Base-by-base conservation (phyloP, 2,797 vertebrate species). In the Chanos chanos region DNA sequence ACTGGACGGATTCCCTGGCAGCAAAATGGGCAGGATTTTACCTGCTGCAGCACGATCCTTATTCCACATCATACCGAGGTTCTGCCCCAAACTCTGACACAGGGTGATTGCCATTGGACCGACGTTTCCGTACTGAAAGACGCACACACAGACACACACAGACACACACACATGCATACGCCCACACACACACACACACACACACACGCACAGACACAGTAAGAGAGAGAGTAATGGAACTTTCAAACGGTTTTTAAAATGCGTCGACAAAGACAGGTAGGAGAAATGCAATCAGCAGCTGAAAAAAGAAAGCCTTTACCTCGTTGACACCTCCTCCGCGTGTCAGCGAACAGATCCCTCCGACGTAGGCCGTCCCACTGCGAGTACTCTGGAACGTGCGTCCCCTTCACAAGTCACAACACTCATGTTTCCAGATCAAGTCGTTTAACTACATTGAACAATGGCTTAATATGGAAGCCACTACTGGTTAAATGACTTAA, bases 31-130 rank as follows among this genome's bases (percentile, higher is more conserved):
- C 13, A 13, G 24, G 21, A 10, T 56, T 54, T 72, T 33, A 97
- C 96, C 92, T 81, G 95, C 94, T 0, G 93, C 81, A 1, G 81
- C 64, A 9, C 87, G 88, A 52, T 94, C 93, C 73, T 94, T 95
- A 77, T 93, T 96, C 87, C 94, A 94, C 89, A 94, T 92, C 96
- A 99, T 98, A 66, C 95, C 95, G 61, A 99, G 85, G 80, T 99
- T 99, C 88, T 98, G 95, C 12, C 96, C 96, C 52, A 99, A 87
- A 0, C 91, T 97, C 90, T 98, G 95, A 13, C 91, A 90, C 77
- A 99, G 71, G 0, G 94, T 96, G 85, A 97, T 93, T 1, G 94
- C 94, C 95, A 98, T 94, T 27, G 91, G 89, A 0, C 90, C 93
- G 71, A 96, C 90, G 3, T 89, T 95, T 65, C 94, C 95, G 18